Evolutionary conservation across 2,888 invertebrate genomes (phyloP).

Genomic region (Perizoma flavofasciatum): DNA sequence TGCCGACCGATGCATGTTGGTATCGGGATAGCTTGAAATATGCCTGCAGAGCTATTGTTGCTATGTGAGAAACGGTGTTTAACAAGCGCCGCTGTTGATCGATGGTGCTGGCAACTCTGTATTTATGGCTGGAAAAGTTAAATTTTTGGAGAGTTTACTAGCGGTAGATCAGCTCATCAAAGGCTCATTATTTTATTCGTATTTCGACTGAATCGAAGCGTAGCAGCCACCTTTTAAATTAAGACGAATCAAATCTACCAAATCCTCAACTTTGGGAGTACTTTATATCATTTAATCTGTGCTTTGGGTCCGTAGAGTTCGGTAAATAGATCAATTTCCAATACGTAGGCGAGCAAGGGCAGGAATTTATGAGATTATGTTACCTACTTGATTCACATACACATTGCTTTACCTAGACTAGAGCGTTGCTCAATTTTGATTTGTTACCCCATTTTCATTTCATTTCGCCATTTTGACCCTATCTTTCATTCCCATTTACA

Average conservation of each 20-base stretch:
- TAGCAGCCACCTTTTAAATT: too few species aligned
- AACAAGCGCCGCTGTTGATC: slow-evolving; percentile 75
- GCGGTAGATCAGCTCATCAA: too few species aligned
- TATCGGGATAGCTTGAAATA: slow-evolving; percentile 81
- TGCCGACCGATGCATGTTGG: slow-evolving; percentile 68
- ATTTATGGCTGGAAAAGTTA: slow-evolving; percentile 69
- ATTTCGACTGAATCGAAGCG: too few species aligned
- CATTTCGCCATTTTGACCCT: slow-evolving; percentile 39
- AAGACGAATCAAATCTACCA: too few species aligned
- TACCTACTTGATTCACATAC: not conserved
- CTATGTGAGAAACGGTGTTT: slow-evolving; percentile 82
- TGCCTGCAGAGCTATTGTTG: slow-evolving; percentile 80
- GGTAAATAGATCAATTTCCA: too few species aligned
- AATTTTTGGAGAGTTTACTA: slow-evolving; percentile 42
- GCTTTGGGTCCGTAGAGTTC: too few species aligned
- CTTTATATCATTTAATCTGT: too few species aligned
- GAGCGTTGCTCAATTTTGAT: slow-evolving; percentile 9
- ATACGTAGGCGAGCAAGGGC: too few species aligned
- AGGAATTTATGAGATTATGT: too few species aligned
- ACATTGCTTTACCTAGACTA: not conserved
- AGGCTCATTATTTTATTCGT: too few species aligned
- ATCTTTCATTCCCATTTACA: slow-evolving; percentile 43
- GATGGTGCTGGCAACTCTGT: slow-evolving; percentile 71
- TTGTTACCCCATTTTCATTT: slow-evolving; percentile 30
- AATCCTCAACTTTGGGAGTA: too few species aligned